Percentiles rank a stretch among this genome's conserved stretches.
phyloP scores from a whole-genome alignment of 2,888 invertebrate genomes.

The Pasiphila rectangulata region DNA sequence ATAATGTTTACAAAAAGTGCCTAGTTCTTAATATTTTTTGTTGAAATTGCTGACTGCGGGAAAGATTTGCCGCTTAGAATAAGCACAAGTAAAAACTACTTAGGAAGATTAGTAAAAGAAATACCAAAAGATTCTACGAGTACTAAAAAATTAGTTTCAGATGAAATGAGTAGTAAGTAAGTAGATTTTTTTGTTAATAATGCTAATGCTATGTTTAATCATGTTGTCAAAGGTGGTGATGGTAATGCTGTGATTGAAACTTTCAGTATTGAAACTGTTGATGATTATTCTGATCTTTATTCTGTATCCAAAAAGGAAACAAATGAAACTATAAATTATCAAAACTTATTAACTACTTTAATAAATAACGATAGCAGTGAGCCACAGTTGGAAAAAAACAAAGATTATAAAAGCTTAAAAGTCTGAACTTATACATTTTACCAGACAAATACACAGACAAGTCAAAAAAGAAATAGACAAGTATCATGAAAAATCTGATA shows the following conservation, averaged over 20 bases:
- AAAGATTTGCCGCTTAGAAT: constrained; percentile 5
- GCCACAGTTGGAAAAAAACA: constrained; percentile 20
- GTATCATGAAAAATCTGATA: constrained; percentile 34
- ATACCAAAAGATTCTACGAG: constrained; percentile 35
- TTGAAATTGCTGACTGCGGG: constrained; percentile 14
- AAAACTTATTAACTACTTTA: constrained; percentile 39
- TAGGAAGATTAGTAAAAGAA: constrained; percentile 54
- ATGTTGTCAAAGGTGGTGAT: constrained; percentile 37
- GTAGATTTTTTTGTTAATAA: constrained; percentile 57
- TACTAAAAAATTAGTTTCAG: constrained; percentile 29
- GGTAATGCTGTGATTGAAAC: constrained; percentile 24
- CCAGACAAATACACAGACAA: constrained; percentile 39
- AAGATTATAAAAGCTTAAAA: constrained; percentile 27
- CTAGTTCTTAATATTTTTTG: neutral
- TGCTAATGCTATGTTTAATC: constrained; percentile 54
- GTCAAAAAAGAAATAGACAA: too few species aligned
- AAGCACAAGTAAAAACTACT: constrained; percentile 45
- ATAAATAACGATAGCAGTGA: constrained; percentile 32
- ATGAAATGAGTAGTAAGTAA: constrained; percentile 44
- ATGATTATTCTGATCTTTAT: constrained; percentile 3
- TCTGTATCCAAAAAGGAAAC: neutral
- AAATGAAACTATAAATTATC: constrained; percentile 27
- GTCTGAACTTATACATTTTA: constrained; percentile 32
- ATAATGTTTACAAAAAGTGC: neutral
- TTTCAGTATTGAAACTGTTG: constrained; percentile 8